Evolutionary conservation across 2,113 vertebrate species (phyloP), one percentile per base, ranked within the genome.

Genomic region (Lamprologus callipterus): DNA sequence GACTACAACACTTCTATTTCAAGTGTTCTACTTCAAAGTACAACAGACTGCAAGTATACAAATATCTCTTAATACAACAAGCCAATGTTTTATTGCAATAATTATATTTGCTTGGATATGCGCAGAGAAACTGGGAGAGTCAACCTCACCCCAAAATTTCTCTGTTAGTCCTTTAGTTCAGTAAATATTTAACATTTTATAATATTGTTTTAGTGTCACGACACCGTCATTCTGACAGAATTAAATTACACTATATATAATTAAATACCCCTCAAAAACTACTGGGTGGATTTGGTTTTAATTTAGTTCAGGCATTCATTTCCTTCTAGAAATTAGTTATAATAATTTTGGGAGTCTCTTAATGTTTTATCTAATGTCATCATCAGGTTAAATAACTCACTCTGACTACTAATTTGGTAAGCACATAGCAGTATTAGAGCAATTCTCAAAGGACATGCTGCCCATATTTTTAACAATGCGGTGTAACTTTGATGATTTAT

Each of bases 401-500:
- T 49, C 42, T 49, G 70, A 31, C 70, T 49, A 11, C 23, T 75
- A 75, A 47, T 78, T 78, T 68, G 45, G 53, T 21, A 21, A 70
- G 9, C 33, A 14, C 21, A 63, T 26, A 8, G 8, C 85, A 63
- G 23, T 51, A 78, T 83, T 47, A 63, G 26, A 37, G 84, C 2
- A 9, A 45, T 45, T 40, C 19, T 33, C 70, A 37, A 37, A 65
- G 53, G 42, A 21, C 33, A 37, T 31, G 9, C 68, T 14, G 58
- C 68, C 35, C 5, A 12, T 60, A 42, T 73, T 88, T 70, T 45
- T 82, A 78, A 88, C 87, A 80, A 90, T 82, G 75, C 23, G 37
- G 82, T 19, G 26, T 19, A 60, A 78, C 83, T 92, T 92, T 88
- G 82, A 93, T 92, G 60, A 89, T 88, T 89, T 83, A 87, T 93